Conservation (phyloP, 2,797 vertebrate genomes). For the Rhynchonycteris naso region DNA sequence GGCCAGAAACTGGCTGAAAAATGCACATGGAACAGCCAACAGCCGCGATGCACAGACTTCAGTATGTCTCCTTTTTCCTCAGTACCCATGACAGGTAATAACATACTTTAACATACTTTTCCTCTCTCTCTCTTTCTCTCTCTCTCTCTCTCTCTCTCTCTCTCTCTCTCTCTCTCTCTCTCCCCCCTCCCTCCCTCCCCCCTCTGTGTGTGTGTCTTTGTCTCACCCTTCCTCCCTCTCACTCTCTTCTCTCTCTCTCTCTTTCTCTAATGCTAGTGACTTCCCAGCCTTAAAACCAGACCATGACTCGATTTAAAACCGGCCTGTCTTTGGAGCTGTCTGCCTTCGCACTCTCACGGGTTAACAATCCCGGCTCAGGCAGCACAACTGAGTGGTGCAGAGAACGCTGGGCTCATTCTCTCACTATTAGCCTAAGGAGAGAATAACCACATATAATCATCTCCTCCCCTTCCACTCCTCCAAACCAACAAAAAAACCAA, state of each 20-base stretch:
- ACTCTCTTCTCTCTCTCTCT: background rate
- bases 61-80: background rate
- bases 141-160: too few relatives aligned
- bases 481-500: conserved; percentile 28
- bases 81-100: background rate
- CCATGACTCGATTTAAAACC: background rate
- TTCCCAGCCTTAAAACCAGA: background rate
- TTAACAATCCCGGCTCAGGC: background rate
- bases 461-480: background rate
- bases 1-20: background rate
- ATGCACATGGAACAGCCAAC: accelerated
- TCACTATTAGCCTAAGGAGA: background rate
- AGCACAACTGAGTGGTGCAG: background rate
- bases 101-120: too few relatives aligned
- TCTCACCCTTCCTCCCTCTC: background rate
- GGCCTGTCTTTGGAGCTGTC: background rate
- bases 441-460: background rate
- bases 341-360: background rate
- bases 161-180: background rate
- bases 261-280: background rate
- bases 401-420: background rate
- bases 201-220: too few relatives aligned
- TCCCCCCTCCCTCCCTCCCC: too few relatives aligned
- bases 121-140: too few relatives aligned
- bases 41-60: background rate